These are phyloP conservation scores for Discoglossus pictus DNA, from an alignment of 2,797 vertebrate species.

Conservation along the genomic window DNA sequence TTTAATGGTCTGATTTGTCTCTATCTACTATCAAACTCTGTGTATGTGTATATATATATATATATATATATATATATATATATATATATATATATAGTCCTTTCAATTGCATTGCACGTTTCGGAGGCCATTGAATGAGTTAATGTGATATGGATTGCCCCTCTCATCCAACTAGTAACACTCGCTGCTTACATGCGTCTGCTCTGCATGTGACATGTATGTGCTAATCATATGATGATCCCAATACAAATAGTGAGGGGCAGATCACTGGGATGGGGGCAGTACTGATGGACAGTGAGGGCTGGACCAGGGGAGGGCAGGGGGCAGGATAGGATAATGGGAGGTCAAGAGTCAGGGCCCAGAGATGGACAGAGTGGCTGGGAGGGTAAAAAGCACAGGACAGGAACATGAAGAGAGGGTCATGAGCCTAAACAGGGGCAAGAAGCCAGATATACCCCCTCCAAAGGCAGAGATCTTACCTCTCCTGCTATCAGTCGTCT, in stretches of 20 bases:
- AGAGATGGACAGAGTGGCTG: not conserved
- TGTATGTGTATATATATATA: too few relatives aligned
- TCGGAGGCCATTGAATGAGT: not conserved
- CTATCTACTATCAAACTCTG: too few relatives aligned
- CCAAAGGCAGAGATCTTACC: slow-evolving; percentile 33
- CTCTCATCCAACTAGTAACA: not conserved
- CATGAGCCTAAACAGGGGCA: not conserved
- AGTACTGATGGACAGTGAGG: not conserved
- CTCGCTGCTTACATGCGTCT: slow-evolving; percentile 9
- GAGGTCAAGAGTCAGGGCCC: not conserved
- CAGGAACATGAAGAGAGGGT: not conserved
- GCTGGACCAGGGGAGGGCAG: not conserved
- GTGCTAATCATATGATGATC: not conserved
- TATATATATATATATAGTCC: too few relatives aligned
- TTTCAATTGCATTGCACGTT: too few relatives aligned
- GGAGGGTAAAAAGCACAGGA: not conserved
- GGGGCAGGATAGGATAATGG: not conserved
- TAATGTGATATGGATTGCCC: not conserved
- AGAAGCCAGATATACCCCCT: not conserved
- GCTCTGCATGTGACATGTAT: slow-evolving; percentile 11
- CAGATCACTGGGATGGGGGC: not conserved
- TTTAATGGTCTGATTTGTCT: too few relatives aligned
- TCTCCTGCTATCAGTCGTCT: slow-evolving; percentile 32
- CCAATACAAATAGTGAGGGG: not conserved
- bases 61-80: too few relatives aligned